phyloP scores from a whole-genome alignment of 1,140 invertebrate genomes.

The Brachionus plicatilis region DNA sequence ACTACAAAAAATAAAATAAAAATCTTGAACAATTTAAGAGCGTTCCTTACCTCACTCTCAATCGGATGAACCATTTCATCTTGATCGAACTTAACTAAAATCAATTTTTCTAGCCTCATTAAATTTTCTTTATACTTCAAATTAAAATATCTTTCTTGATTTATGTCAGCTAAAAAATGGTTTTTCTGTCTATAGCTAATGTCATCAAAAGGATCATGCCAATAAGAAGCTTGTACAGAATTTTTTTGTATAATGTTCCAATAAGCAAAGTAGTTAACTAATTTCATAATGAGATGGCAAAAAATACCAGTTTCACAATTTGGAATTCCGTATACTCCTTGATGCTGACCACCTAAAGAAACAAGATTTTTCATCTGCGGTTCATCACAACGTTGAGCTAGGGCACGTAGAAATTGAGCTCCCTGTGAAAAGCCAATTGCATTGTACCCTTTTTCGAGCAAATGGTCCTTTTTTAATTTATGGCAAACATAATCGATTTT shows the following conservation, averaged over 20 bases:
- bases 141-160: constrained; percentile 74
- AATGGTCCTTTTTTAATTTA: background rate
- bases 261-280: constrained; percentile 83
- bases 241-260: constrained; percentile 47
- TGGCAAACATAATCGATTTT: background rate
- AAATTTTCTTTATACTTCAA: constrained; percentile 68
- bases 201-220: constrained; percentile 80
- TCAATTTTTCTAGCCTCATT: constrained; percentile 72
- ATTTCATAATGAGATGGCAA: constrained; percentile 73
- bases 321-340: constrained; percentile 73
- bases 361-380: constrained; percentile 79
- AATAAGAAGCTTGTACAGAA: constrained; percentile 89
- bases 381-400: constrained; percentile 81
- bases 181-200: constrained; percentile 72
- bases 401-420: constrained; percentile 63
- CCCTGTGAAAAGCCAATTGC: constrained; percentile 4
- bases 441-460: background rate
- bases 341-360: constrained; percentile 93
- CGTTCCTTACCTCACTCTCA: constrained; percentile 64
- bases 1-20: constrained; percentile 45
- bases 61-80: constrained; percentile 85
- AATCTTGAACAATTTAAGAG: background rate
- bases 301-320: constrained; percentile 60
- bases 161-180: constrained; percentile 88
- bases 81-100: constrained; percentile 82